Evolutionary conservation across 2,113 vertebrate species (phyloP).

Genomic region (Pollachius pollachius): DNA sequence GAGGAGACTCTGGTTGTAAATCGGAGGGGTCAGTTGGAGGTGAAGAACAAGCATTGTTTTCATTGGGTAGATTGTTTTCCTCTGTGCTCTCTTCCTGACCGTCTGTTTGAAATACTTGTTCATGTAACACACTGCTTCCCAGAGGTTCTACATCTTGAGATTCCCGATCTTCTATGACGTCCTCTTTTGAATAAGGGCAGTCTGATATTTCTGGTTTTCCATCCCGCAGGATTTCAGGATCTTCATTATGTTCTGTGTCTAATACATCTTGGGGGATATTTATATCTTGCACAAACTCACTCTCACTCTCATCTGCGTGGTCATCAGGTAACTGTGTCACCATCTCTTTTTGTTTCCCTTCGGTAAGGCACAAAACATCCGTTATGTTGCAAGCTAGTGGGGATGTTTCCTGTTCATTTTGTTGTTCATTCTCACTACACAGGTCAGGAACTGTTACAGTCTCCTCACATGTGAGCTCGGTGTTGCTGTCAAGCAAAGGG

Average conservation of each 20-base stretch:
- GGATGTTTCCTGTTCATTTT: conserved; percentile 7
- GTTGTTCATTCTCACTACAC: conserved; percentile 17
- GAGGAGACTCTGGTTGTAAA: background rate
- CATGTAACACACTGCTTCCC: background rate
- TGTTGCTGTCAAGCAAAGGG: conserved; percentile 22
- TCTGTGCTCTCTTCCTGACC: conserved; percentile 10
- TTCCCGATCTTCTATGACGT: no score
- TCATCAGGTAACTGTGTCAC: background rate
- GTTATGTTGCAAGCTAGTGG: conserved; percentile 2
- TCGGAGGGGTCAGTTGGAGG: background rate
- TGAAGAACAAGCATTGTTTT: background rate
- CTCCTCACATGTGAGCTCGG: conserved; percentile 16
- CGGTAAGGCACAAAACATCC: conserved; percentile 1
- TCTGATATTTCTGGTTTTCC: background rate
- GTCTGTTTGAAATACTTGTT: conserved; percentile 1
- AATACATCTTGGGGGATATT: conserved; percentile 6
- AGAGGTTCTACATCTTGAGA: no score
- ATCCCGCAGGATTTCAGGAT: conserved; percentile 12
- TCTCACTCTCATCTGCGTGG: background rate
- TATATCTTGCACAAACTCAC: background rate
- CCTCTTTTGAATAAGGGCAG: background rate
- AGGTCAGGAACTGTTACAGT: conserved; percentile 1
- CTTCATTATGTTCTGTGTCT: conserved; percentile 3
- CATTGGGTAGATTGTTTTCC: background rate
- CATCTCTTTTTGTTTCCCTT: conserved; percentile 4